These are phyloP conservation scores for Metellina segmentata DNA, from an alignment of 2,888 invertebrate species.

Conservation along the genomic window DNA sequence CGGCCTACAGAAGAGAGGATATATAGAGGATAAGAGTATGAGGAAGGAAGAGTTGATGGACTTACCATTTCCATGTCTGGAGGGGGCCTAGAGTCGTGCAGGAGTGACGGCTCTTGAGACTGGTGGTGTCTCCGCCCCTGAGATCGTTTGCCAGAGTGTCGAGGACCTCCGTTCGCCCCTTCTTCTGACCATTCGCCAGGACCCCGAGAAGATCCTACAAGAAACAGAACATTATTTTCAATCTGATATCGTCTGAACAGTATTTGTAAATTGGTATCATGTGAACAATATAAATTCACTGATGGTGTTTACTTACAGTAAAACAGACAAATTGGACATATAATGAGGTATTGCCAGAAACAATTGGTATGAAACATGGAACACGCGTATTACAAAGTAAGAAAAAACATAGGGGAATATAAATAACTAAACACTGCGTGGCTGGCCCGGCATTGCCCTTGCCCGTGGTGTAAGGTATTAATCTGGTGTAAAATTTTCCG, in stretches of 20 bases:
- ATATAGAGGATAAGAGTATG: background rate
- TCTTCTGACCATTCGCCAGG: slow-evolving; percentile 71
- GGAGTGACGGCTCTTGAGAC: slow-evolving; percentile 42
- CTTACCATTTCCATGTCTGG: slow-evolving; percentile 69
- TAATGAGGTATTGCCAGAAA: too few species aligned
- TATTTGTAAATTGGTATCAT: background rate
- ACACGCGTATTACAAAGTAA: too few species aligned
- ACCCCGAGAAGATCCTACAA: slow-evolving; percentile 67
- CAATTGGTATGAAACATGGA: too few species aligned
- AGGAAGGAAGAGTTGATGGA: background rate
- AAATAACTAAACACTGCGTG: too few species aligned
- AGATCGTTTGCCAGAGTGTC: slow-evolving; percentile 63
- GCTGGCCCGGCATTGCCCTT: too few species aligned
- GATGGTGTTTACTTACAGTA: too few species aligned
- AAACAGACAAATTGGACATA: too few species aligned
- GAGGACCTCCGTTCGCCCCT: slow-evolving; percentile 59
- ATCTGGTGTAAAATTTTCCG: too few species aligned
- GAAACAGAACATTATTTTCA: background rate
- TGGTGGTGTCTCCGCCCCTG: slow-evolving; percentile 64
- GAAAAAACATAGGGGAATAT: too few species aligned
- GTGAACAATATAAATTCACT: too few species aligned
- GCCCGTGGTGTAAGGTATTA: too few species aligned
- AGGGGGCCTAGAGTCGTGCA: slow-evolving; percentile 45
- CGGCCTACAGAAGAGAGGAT: too few species aligned
- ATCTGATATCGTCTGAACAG: background rate